Conservation (phyloP, 2,113 vertebrate species). For the Bolborhynchus lineola region DNA sequence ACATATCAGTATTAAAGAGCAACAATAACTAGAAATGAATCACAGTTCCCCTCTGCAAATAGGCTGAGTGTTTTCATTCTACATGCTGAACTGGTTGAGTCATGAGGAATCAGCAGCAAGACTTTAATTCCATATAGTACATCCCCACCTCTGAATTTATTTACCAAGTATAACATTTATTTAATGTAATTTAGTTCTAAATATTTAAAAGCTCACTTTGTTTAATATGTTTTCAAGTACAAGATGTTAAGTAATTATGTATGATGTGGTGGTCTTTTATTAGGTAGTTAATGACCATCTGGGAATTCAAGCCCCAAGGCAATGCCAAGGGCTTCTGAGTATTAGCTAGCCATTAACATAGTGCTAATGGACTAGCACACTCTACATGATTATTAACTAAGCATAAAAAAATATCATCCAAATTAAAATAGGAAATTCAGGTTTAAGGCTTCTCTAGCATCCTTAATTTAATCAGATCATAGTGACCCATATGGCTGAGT, state of each 20-base stretch:
- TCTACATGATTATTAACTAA: slow-evolving; percentile 68
- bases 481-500: slow-evolving; percentile 49
- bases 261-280: slow-evolving; percentile 76
- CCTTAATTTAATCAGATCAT: slow-evolving; percentile 59
- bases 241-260: slow-evolving; percentile 75
- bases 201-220: slow-evolving; percentile 77
- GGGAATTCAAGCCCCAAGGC: slow-evolving; percentile 72
- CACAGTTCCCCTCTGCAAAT: slow-evolving; percentile 32
- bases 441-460: slow-evolving; percentile 54
- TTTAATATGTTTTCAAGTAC: slow-evolving; percentile 75
- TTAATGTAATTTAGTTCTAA: slow-evolving; percentile 74
- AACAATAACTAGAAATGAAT: slow-evolving; percentile 8
- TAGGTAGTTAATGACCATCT: slow-evolving; percentile 74
- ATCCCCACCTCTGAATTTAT: slow-evolving; percentile 65
- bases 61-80: slow-evolving; percentile 27
- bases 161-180: slow-evolving; percentile 75
- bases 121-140: slow-evolving; percentile 72
- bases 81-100: slow-evolving; percentile 8
- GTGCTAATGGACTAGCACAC: slow-evolving; percentile 66
- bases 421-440: slow-evolving; percentile 62
- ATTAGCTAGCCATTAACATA: slow-evolving; percentile 67
- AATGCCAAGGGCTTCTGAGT: slow-evolving; percentile 66
- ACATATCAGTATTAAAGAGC: neutral
- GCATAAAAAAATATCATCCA: slow-evolving; percentile 57
- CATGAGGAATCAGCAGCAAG: slow-evolving; percentile 4